Base-by-base conservation (phyloP, 2,888 invertebrate genomes). In the Zaprionus lineosus region DNA sequence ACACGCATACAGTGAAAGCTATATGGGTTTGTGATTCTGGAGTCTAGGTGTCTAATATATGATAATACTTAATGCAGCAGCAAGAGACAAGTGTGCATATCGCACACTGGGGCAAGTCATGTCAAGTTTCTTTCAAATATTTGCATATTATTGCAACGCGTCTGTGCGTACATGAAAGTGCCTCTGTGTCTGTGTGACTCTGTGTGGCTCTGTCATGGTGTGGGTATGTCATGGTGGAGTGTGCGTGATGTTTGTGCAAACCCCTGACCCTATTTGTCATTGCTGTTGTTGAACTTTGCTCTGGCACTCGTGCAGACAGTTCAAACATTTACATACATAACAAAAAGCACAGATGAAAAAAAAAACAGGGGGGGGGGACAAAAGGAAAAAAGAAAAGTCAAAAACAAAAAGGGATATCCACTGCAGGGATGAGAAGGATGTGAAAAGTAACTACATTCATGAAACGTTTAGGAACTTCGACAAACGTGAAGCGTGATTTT, bases 231-330 rank as follows among this genome's bases (percentile, higher is more conserved):
- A 12, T 43, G 46, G 39, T 21, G 46, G 55, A 43, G 48, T 52
- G 46, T 53, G 53, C 47, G 62, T 63, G 60, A 47, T 61, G 67
- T 66, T 57, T 51, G 63, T 62, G 64, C 62, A 50, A 60, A 57
- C 65, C 57, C 60, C 65, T 72, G 76, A 60, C 76, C 79, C 70
- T 56, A 57, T 75, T 56, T 62, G 66, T 44, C 57, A 39, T 41
- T 59, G 65, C 26, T 60, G 59, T 37, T 53, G 55, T 26, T 55
- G 52, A 61, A 61, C 76, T 64, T 64, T 65, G 57, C 51, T 47
- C 48, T 71, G 63, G 53, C 76, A 57, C 65, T 75, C 83, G 73
- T 83, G 83, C 79, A 75, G 73, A 77, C 81, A 83, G 76, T 66
- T 77, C 68, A 72, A 83, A 79, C 77, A 83, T 77, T 83, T 79